Evolutionary conservation across 1,140 invertebrate species (phyloP).

Genomic region (Cecropterus lyciades): DNA sequence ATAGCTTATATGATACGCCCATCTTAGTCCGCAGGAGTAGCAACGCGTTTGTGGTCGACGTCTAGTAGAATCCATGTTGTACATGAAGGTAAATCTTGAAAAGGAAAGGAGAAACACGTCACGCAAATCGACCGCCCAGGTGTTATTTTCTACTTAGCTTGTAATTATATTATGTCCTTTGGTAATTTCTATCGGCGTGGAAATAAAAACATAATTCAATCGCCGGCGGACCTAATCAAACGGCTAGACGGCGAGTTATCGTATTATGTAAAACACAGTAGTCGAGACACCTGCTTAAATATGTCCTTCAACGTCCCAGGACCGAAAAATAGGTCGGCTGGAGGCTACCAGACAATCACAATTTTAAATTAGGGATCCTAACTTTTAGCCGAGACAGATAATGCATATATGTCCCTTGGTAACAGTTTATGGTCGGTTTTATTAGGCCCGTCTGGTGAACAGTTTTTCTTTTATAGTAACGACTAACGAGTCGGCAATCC

Average conservation of each 20-base stretch:
- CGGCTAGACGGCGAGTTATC: constrained; percentile 69
- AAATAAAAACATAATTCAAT: constrained; percentile 16
- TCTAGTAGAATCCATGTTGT: no score
- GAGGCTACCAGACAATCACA: constrained; percentile 77
- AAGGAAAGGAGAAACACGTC: background rate
- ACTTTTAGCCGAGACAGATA: constrained; percentile 53
- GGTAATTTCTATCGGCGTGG: constrained; percentile 4
- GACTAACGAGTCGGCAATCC: background rate
- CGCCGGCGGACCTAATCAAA: constrained; percentile 44
- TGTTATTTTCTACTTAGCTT: background rate
- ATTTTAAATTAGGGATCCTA: constrained; percentile 76
- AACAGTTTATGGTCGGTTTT: constrained; percentile 38
- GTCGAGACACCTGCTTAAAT: constrained; percentile 73
- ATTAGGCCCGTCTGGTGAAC: constrained; percentile 39
- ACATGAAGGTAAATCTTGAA: no score
- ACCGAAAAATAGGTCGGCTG: constrained; percentile 72
- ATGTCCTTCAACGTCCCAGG: constrained; percentile 72
- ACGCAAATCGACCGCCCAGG: background rate
- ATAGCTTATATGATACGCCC: no score
- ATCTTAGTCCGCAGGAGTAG: no score
- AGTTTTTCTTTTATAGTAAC: constrained; percentile 11
- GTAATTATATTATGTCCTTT: background rate
- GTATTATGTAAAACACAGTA: constrained; percentile 69
- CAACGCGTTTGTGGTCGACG: no score
- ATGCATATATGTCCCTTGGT: constrained; percentile 54